A percentile compares a stretch with the other conserved stretches of the same genome.
Conservation (phyloP, 2,888 invertebrate species). For the Meloe dianella region DNA sequence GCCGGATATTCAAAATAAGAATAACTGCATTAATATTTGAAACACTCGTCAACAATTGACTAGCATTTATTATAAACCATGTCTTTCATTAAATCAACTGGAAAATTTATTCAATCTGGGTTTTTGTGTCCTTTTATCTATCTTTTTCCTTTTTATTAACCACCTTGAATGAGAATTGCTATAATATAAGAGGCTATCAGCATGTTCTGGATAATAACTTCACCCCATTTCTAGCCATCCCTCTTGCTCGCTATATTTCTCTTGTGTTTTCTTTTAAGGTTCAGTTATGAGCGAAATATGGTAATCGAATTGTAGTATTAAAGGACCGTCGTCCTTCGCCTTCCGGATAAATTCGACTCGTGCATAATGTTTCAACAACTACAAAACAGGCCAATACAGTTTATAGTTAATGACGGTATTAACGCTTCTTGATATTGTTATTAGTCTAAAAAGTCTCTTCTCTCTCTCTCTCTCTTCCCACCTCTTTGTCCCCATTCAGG, state of each 20-base stretch:
- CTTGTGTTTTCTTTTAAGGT: slow-evolving; percentile 22
- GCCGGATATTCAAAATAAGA: neutral
- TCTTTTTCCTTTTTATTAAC: slow-evolving; percentile 33
- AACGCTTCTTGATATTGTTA: slow-evolving; percentile 31
- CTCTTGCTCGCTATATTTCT: neutral
- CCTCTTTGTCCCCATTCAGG: neutral
- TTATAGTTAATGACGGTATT: slow-evolving; percentile 34
- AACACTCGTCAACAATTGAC: neutral
- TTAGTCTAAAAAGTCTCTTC: slow-evolving; percentile 7
- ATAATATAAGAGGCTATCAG: slow-evolving; percentile 34
- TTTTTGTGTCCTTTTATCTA: neutral
- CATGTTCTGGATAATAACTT: neutral
- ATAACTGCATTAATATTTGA: neutral
- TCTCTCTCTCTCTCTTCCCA: too few relatives aligned
- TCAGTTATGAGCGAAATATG: slow-evolving; percentile 32
- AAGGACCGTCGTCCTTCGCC: slow-evolving; percentile 14
- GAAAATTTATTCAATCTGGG: slow-evolving; percentile 8
- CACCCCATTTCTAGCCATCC: neutral
- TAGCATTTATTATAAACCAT: neutral
- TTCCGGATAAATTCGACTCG: slow-evolving; percentile 24
- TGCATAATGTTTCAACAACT: slow-evolving; percentile 25
- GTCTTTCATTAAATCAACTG: neutral
- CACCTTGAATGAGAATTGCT: slow-evolving; percentile 37
- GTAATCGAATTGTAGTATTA: slow-evolving; percentile 29
- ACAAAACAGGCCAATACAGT: slow-evolving; percentile 15